A percentile compares a stretch with the other conserved stretches of the same genome.
These are phyloP conservation scores for Acleris sparsana DNA, from an alignment of 2,888 invertebrate genomes.

Conservation along the genomic window DNA sequence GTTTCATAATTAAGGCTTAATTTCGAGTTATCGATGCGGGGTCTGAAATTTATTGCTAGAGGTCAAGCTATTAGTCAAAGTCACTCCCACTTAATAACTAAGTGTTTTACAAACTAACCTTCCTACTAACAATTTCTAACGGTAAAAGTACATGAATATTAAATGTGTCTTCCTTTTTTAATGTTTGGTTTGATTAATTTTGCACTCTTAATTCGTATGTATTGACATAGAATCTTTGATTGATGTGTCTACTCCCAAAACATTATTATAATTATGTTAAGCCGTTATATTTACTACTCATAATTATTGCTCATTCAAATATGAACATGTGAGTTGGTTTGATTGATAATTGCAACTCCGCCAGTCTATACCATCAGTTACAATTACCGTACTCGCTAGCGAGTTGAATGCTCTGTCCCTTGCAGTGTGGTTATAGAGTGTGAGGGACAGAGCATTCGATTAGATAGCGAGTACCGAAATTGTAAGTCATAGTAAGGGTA, in stretches of 20 bases:
- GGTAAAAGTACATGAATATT: conserved; percentile 13
- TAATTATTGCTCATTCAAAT: conserved; percentile 37
- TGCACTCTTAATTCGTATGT: conserved; percentile 15
- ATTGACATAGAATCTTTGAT: conserved; percentile 31
- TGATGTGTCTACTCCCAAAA: conserved; percentile 17
- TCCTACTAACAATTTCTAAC: conserved; percentile 16
- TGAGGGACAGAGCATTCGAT: too few relatives aligned
- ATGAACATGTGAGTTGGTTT: conserved; percentile 32
- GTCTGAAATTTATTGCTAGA: conserved; percentile 22
- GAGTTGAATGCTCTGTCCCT: too few relatives aligned
- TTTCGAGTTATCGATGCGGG: conserved; percentile 41
- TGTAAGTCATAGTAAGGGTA: too few relatives aligned
- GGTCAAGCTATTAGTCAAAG: conserved; percentile 33
- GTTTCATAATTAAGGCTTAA: conserved; percentile 40
- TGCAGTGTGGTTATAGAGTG: too few relatives aligned
- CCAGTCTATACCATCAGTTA: neutral
- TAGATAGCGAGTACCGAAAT: too few relatives aligned
- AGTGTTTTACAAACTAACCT: conserved; percentile 17
- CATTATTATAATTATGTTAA: conserved; percentile 14
- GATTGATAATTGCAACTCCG: conserved; percentile 38
- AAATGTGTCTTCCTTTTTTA: conserved; percentile 13
- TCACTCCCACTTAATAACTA: conserved; percentile 33
- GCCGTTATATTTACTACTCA: conserved; percentile 27
- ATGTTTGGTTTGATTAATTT: conserved; percentile 10
- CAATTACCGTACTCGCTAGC: too few relatives aligned